These are phyloP conservation scores for Ferrisia virgata DNA, from an alignment of 2,888 invertebrate species.

Conservation along the genomic window DNA sequence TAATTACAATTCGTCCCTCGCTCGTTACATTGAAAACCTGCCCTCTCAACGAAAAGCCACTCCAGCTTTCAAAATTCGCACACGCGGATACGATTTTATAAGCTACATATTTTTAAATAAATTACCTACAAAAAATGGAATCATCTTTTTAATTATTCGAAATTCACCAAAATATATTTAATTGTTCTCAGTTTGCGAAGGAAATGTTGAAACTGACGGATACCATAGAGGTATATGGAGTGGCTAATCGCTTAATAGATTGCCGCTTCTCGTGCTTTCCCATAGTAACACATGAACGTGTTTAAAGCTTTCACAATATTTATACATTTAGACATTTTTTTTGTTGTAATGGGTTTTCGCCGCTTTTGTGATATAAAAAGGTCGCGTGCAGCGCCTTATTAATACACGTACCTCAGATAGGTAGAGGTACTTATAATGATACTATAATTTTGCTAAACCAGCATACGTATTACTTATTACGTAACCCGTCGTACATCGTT, in stretches of 20 bases:
- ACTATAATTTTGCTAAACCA: not conserved
- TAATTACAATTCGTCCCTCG: not conserved
- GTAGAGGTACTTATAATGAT: not conserved
- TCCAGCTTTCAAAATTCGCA: not conserved
- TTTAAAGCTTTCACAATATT: conserved; percentile 31
- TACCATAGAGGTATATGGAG: conserved; percentile 45
- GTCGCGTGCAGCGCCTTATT: not conserved
- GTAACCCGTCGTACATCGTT: not conserved
- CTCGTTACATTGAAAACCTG: not conserved
- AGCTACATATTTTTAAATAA: not conserved
- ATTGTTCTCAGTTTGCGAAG: conserved; percentile 45
- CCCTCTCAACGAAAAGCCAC: not conserved
- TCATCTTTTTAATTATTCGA: not conserved
- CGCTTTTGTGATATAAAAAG: conserved; percentile 12
- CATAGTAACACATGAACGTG: conserved; percentile 29
- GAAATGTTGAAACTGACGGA: conserved; percentile 44
- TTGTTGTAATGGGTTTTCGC: not conserved
- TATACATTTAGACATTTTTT: not conserved
- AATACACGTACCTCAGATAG: not conserved
- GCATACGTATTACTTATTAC: not conserved
- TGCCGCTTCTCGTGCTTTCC: conserved; percentile 41
- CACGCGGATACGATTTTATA: not conserved
- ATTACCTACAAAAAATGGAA: not conserved
- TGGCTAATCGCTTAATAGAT: conserved; percentile 45
- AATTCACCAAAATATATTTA: conserved; percentile 32